A percentile compares a stretch with the other conserved stretches of the same genome.
Conservation (phyloP, 2,888 invertebrate species). For the Lasioglossum pauxillum region DNA sequence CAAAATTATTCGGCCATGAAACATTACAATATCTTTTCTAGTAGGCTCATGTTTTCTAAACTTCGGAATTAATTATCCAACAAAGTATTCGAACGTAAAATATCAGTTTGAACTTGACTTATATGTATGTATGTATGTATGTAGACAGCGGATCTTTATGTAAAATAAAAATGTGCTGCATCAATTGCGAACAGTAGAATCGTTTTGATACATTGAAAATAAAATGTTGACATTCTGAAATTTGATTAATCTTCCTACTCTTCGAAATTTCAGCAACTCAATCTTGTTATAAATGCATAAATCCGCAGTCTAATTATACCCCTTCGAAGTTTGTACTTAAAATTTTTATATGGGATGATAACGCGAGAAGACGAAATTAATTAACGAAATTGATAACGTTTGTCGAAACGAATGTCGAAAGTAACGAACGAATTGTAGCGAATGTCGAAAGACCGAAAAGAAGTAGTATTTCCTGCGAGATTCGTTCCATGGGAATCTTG, state of each 20-base stretch:
- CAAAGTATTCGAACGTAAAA: neutral
- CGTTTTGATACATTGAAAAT: no score
- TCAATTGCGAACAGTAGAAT: no score
- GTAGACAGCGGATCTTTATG: neutral
- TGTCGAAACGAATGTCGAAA: neutral
- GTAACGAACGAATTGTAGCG: no score
- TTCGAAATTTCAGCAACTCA: no score
- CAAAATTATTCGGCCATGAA: neutral
- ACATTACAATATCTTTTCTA: neutral
- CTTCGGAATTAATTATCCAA: neutral
- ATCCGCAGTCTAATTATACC: neutral
- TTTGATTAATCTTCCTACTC: no score
- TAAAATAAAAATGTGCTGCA: no score
- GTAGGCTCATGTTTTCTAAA: neutral
- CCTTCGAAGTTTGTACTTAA: neutral
- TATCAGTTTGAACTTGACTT: neutral
- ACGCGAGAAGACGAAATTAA: constrained; percentile 3
- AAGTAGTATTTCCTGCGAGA: constrained; percentile 19
- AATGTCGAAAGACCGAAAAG: constrained; percentile 44
- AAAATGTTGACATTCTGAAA: no score
- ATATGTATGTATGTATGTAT: no score
- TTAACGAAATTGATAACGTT: constrained; percentile 40
- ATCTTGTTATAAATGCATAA: no score
- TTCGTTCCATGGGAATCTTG: constrained; percentile 47
- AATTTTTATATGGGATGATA: neutral